These are phyloP conservation scores for Spinus pinus DNA, from an alignment of 2,797 vertebrate genomes.

Conservation along the genomic window DNA sequence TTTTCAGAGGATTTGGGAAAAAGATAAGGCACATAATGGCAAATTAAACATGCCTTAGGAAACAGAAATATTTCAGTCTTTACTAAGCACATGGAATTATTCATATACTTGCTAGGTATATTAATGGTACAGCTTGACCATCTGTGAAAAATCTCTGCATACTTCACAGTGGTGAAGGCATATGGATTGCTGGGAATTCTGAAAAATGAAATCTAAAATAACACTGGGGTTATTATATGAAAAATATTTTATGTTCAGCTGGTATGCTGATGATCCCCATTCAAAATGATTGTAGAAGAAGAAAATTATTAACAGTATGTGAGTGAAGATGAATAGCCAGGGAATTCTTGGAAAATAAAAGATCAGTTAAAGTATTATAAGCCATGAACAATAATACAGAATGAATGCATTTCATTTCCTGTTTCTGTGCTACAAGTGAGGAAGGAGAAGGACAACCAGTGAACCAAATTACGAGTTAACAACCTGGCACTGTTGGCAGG, in stretches of 20 bases:
- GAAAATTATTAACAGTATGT: not conserved
- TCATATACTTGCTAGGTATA: not conserved
- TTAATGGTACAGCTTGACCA: not conserved
- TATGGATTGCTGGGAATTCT: not conserved
- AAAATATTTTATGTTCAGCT: not conserved
- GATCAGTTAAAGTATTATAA: not conserved
- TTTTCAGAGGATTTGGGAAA: not conserved
- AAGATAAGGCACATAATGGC: not conserved
- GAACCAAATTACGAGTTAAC: not conserved
- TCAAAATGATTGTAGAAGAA: not conserved
- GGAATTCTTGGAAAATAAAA: not conserved
- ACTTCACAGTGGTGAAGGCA: not conserved
- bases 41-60: not conserved
- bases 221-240: not conserved
- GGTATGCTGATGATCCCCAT: not conserved
- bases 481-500: not conserved
- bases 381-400: not conserved
- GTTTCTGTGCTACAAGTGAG: not conserved
- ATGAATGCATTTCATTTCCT: not conserved
- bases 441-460: not conserved
- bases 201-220: not conserved
- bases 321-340: not conserved
- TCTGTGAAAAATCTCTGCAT: not conserved
- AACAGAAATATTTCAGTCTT: not conserved
- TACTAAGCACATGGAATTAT: not conserved